Evolutionary conservation across 2,113 vertebrate species (phyloP), one percentile per base, ranked within the genome.

Genomic region (Hippocampus mohnikei): DNA sequence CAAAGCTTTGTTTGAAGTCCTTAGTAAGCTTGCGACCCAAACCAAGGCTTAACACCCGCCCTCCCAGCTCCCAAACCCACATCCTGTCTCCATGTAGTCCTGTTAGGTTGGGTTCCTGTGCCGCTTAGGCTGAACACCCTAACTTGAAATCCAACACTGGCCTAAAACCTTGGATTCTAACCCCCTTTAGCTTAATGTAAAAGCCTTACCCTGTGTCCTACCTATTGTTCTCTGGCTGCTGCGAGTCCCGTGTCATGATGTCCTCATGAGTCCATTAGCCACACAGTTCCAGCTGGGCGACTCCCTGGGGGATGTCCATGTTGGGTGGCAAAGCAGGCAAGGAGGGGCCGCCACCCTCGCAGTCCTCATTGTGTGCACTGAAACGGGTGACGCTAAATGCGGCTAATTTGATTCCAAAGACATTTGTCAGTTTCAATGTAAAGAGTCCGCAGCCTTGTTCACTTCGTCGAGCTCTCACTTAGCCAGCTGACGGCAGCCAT

Each of bases 391-490:
- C 80, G 84, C 76, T 86, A 71, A 87, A 83, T 88, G 80, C 48
- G 75, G 80, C 78, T 90, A 90, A 91, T 87, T 81, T 70, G 63
- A 84, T 91, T 86, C 87, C 77, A 75, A 70, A 25, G 79, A 74
- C 61, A 66, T 66, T 74, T 60, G 55, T 82, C 72, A 66, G 76
- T 60, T 59, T 60, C 2, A 60, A 33, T 60, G 15, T 25, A 27
- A 59, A 27, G 25, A 59, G 1, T 16, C 23, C 23, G 6, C 58
- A 15, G 27, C 15, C 27, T 20, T 20, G 27, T 6, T 33, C 18
- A 16, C 27, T 33, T 60, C 27, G 4, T 58, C 23, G 5, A 18
- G 48, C 48, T 50, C 18, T 50, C 48, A 50, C 48, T 50, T 20
- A 50, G 48, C 48, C 48, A 21, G 18, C 48, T 50, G 48, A 50